A percentile compares a stretch with the other conserved stretches of the same genome.
Conservation (phyloP, 2,888 invertebrate genomes). For the Gibbula magus region DNA sequence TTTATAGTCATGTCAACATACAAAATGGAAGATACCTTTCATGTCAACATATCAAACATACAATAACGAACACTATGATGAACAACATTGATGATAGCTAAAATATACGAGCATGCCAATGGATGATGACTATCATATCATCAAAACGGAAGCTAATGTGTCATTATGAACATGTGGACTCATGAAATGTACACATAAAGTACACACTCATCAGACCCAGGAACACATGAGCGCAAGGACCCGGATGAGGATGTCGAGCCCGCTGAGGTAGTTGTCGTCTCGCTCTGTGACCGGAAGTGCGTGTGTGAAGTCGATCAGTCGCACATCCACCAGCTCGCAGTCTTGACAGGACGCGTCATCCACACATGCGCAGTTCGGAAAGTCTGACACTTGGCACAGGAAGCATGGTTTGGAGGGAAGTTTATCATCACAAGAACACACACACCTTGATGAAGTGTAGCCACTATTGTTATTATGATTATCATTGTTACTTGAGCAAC, state of each 20-base stretch:
- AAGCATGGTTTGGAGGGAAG: not conserved
- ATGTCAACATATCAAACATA: too few relatives aligned
- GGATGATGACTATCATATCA: too few relatives aligned
- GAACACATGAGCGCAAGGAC: not conserved
- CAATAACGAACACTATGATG: too few relatives aligned
- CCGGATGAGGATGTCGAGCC: constrained; percentile 77
- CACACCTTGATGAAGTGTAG: too few relatives aligned
- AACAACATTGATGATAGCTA: too few relatives aligned
- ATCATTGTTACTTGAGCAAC: not conserved
- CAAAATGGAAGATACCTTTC: too few relatives aligned
- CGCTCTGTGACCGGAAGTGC: constrained; percentile 85
- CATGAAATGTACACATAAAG: too few relatives aligned
- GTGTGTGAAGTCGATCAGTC: constrained; percentile 96
- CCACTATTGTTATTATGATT: not conserved
- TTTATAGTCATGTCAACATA: too few relatives aligned
- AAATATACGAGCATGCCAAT: too few relatives aligned
- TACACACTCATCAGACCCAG: not conserved
- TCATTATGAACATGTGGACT: too few relatives aligned
- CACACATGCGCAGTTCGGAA: not conserved
- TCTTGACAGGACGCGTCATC: not conserved
- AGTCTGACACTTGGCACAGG: not conserved
- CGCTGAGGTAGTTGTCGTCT: constrained; percentile 90
- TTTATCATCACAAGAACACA: too few relatives aligned
- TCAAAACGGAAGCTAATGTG: too few relatives aligned
- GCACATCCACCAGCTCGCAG: constrained; percentile 77